phyloP scores from a whole-genome alignment of 2,797 vertebrate species.

The Pelochelys cantorii region DNA sequence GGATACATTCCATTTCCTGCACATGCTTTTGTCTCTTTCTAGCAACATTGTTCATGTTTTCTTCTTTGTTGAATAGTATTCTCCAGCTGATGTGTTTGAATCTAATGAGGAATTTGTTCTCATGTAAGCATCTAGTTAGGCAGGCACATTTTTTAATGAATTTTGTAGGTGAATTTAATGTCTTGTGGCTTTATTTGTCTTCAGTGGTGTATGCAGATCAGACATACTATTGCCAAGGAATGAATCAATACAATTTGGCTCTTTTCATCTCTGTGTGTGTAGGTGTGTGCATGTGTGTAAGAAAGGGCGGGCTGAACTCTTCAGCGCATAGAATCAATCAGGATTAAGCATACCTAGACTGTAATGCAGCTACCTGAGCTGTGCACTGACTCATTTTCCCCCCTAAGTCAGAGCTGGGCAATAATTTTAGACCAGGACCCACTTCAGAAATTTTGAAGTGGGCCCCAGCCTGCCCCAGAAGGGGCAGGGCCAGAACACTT shows the following conservation, averaged over 20 bases:
- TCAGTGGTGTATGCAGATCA: constrained; percentile 56
- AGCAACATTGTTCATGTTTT: constrained; percentile 51
- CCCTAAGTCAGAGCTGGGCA: too few species aligned
- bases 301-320: constrained; percentile 27
- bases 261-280: neutral
- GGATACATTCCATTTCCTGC: neutral
- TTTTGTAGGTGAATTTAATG: constrained; percentile 63
- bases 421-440: too few species aligned
- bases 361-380: constrained; percentile 24
- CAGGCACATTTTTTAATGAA: constrained; percentile 31
- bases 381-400: neutral
- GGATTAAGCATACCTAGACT: neutral
- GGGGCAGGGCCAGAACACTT: too few species aligned
- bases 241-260: constrained; percentile 34
- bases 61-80: constrained; percentile 55
- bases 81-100: constrained; percentile 62
- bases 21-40: neutral
- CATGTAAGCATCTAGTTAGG: constrained; percentile 60
- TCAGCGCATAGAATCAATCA: neutral
- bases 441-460: too few species aligned
- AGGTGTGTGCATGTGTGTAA: neutral
- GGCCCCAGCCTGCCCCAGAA: too few species aligned
- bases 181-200: constrained; percentile 60
- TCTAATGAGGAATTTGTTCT: constrained; percentile 69
- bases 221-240: constrained; percentile 59